A percentile compares a stretch with the other conserved stretches of the same genome.
Conservation (phyloP, 2,113 vertebrate species). For the Centrocercus urophasianus region DNA sequence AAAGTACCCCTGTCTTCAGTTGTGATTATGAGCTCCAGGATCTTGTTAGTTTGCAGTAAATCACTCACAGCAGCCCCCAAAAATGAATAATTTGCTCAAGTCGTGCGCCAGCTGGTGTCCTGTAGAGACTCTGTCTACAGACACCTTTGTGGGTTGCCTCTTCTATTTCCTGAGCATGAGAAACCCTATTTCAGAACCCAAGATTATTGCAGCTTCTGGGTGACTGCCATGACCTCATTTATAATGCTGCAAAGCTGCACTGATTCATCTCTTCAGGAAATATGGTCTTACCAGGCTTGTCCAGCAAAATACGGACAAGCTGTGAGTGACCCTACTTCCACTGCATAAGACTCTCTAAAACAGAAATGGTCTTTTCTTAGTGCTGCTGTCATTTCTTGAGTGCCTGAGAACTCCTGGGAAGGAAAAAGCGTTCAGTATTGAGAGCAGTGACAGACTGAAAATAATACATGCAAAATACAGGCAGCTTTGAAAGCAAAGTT, state of each 20-base stretch:
- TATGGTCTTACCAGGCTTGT: constrained; percentile 20
- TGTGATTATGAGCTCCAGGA: constrained; percentile 44
- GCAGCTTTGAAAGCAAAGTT: background rate
- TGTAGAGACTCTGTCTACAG: constrained; percentile 76
- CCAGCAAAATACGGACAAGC: background rate
- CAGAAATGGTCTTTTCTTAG: background rate
- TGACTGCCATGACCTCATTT: constrained; percentile 64
- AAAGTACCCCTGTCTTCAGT: background rate
- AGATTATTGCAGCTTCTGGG: constrained; percentile 73
- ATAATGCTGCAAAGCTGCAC: background rate
- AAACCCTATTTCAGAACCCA: constrained; percentile 69
- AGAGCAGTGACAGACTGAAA: background rate
- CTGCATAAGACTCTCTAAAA: background rate
- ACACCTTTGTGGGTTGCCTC: constrained; percentile 74
- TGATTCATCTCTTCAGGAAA: constrained; percentile 77
- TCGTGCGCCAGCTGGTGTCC: constrained; percentile 51
- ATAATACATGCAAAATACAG: background rate
- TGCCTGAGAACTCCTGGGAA: background rate
- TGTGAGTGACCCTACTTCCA: background rate
- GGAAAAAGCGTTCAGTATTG: background rate
- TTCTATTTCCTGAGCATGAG: constrained; percentile 76
- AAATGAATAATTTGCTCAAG: constrained; percentile 63
- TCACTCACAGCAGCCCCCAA: constrained; percentile 62
- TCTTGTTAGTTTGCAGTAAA: constrained; percentile 39
- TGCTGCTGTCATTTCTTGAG: background rate